Evolutionary conservation across 2,113 vertebrate genomes (phyloP).

Genomic region (Glaucomys volans): DNA sequence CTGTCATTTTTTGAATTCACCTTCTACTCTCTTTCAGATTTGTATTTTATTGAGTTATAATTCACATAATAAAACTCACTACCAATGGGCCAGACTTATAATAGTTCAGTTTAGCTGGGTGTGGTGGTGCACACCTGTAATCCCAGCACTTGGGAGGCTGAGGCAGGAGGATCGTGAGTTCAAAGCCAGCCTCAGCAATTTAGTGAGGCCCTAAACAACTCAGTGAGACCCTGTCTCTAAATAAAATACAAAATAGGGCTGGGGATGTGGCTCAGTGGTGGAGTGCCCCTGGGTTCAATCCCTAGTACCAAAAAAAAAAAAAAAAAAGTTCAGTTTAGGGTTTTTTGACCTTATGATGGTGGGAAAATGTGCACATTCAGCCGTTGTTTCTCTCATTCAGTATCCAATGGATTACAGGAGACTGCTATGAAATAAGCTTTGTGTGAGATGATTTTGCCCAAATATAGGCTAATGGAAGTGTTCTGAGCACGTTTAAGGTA

Average conservation of each 20-base stretch:
- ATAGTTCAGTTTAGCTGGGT: neutral
- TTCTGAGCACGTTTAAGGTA: neutral
- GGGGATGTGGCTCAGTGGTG: no score
- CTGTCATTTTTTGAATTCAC: neutral
- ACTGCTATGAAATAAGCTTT: neutral
- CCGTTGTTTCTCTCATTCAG: neutral
- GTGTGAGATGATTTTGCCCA: neutral
- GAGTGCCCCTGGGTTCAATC: no score
- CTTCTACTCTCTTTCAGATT: neutral
- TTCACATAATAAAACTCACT: neutral
- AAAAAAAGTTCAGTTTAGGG: neutral
- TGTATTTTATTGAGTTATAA: conserved; percentile 2
- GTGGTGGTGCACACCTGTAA: no score
- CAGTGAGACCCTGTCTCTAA: no score
- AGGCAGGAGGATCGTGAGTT: no score
- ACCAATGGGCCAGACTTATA: no score
- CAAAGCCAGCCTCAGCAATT: no score
- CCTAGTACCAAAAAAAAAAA: no score
- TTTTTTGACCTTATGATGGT: neutral
- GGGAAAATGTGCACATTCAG: neutral
- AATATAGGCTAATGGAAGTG: neutral
- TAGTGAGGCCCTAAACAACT: no score
- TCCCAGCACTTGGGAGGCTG: no score
- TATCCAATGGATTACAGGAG: neutral
- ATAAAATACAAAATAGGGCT: no score